Evolutionary conservation across 1,140 invertebrate species (phyloP).

Genomic region (Cephus cinctus): DNA sequence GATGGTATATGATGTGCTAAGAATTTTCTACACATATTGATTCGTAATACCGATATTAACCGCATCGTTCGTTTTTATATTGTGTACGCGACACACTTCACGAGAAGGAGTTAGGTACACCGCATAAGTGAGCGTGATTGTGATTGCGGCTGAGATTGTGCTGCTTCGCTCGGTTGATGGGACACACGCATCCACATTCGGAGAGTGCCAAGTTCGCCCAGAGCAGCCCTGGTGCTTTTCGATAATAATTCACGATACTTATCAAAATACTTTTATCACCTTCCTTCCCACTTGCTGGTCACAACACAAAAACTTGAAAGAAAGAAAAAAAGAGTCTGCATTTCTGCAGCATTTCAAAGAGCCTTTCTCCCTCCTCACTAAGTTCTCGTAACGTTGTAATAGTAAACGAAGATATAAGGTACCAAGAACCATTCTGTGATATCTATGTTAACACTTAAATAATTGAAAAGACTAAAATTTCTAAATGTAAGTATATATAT

Average conservation of each 20-base stretch:
- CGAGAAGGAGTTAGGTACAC: slow-evolving; percentile 33
- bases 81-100: slow-evolving; percentile 32
- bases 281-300: slow-evolving; percentile 32
- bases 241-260: slow-evolving; percentile 36
- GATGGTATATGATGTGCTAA: slow-evolving; percentile 39
- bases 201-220: slow-evolving; percentile 34
- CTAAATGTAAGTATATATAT: slow-evolving; percentile 48
- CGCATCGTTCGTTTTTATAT: slow-evolving; percentile 38
- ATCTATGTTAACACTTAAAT: slow-evolving; percentile 58
- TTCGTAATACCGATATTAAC: slow-evolving; percentile 33
- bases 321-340: slow-evolving; percentile 37
- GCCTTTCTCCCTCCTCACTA: slow-evolving; percentile 45
- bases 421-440: slow-evolving; percentile 59
- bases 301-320: no score
- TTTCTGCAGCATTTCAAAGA: slow-evolving; percentile 41
- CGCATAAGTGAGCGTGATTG: slow-evolving; percentile 36
- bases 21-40: slow-evolving; percentile 42
- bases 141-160: slow-evolving; percentile 35
- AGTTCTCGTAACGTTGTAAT: slow-evolving; percentile 47
- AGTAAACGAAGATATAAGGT: slow-evolving; percentile 53
- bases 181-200: slow-evolving; percentile 18
- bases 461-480: slow-evolving; percentile 56
- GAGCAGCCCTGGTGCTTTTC: slow-evolving; percentile 23
- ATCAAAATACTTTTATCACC: slow-evolving; percentile 23
- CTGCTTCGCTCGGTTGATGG: slow-evolving; percentile 28